A percentile compares a stretch with the other conserved stretches of the same genome.
These are phyloP conservation scores for Vespertilio murinus DNA, from an alignment of 2,797 vertebrate genomes.

Conservation along the genomic window DNA sequence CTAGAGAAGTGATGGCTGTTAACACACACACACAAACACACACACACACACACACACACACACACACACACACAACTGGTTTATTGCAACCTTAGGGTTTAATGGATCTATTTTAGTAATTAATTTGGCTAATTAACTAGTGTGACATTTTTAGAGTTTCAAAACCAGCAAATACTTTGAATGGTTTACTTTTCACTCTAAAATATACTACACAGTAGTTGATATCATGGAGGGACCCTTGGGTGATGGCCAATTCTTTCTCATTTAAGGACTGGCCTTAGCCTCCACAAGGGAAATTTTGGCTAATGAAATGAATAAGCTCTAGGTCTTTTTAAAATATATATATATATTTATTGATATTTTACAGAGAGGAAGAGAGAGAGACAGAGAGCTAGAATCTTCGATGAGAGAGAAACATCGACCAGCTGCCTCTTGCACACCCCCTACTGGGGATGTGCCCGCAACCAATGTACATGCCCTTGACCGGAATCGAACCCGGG, in stretches of 20 bases:
- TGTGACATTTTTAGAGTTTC: not conserved
- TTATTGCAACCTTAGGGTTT: not conserved
- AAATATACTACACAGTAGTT: not conserved
- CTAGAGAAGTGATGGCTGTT: not conserved
- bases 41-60: not conserved
- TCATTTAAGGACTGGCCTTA: conserved; percentile 32
- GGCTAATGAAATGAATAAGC: conserved; percentile 35
- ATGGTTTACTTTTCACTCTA: not conserved
- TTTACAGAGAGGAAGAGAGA: no score
- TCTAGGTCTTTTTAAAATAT: conserved; percentile 22
- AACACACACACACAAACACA: not conserved
- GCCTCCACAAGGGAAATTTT: conserved; percentile 15
- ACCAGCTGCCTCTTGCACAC: no score
- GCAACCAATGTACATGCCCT: no score
- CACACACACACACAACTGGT: not conserved
- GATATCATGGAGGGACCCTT: not conserved
- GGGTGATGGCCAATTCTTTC: not conserved
- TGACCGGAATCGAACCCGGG: no score
- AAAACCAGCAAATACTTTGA: not conserved
- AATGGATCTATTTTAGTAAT: not conserved
- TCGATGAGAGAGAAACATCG: no score
- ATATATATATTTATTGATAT: no score
- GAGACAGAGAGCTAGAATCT: no score
- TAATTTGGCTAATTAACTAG: not conserved
- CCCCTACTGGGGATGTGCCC: no score